phyloP scores from a whole-genome alignment of 2,888 invertebrate genomes.

The Mesochorus sp. region DNA sequence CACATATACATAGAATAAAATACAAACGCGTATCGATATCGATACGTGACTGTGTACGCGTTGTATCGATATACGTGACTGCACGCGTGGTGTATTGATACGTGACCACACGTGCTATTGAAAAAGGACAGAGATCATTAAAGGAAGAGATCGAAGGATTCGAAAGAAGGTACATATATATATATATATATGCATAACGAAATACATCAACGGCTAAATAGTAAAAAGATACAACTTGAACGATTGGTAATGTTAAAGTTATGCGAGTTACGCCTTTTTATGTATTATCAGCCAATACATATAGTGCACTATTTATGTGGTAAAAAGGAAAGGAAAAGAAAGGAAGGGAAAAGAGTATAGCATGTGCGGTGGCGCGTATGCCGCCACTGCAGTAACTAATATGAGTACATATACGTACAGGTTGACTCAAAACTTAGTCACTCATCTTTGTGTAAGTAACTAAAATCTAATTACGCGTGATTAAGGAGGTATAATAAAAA shows the following conservation, averaged over 20 bases:
- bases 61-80: conserved; percentile 62
- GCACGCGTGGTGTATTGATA: conserved; percentile 60
- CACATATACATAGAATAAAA: conserved; percentile 23
- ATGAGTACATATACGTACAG: not conserved
- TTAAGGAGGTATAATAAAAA: no score
- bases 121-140: conserved; percentile 1
- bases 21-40: conserved; percentile 59
- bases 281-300: not conserved
- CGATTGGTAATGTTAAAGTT: not conserved
- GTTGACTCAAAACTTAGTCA: not conserved
- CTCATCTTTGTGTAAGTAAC: no score
- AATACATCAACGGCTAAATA: not conserved
- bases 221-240: not conserved
- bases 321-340: no score
- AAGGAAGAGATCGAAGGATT: conserved; percentile 19
- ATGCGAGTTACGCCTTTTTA: not conserved
- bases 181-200: not conserved
- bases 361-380: conserved; percentile 48
- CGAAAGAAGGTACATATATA: not conserved
- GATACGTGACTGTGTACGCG: conserved; percentile 66
- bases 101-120: conserved; percentile 56
- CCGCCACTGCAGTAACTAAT: conserved; percentile 34
- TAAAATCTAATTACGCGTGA: no score
- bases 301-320: not conserved
- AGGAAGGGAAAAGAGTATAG: not conserved